Evolutionary conservation across 2,113 vertebrate genomes (phyloP).

Genomic region (Macrotis lagotis): DNA sequence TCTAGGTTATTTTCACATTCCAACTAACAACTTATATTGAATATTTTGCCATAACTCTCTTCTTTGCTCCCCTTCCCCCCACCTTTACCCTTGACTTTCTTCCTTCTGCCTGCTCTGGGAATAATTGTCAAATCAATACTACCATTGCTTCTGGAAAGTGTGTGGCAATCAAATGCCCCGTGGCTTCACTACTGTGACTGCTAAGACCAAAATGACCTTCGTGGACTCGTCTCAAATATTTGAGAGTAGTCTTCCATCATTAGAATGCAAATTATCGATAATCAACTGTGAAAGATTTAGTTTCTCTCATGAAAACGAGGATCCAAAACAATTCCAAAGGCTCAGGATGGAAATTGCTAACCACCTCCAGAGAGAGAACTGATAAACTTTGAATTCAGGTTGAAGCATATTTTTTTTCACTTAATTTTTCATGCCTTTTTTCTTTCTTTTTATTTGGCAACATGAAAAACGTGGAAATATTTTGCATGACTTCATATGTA

Average conservation of each 20-base stretch:
- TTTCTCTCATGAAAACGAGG: neutral
- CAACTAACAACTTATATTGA: neutral
- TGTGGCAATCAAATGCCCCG: neutral
- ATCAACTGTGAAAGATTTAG: neutral
- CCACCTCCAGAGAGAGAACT: neutral
- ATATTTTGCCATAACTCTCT: neutral
- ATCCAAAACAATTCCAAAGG: neutral
- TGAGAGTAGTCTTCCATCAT: neutral
- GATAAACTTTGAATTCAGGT: neutral
- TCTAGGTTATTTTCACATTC: neutral
- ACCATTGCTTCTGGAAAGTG: neutral
- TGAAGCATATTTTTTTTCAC: neutral
- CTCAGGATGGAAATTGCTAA: neutral
- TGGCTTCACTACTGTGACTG: neutral
- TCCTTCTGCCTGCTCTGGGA: neutral
- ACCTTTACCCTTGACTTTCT: neutral
- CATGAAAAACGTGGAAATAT: neutral
- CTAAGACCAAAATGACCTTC: neutral
- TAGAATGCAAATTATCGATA: neutral
- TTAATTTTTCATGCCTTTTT: neutral
- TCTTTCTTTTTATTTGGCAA: neutral
- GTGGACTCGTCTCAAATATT: neutral
- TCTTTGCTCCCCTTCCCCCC: neutral
- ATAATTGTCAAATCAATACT: neutral
- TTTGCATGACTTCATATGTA: neutral